Conservation (phyloP, 2,888 invertebrate species). For the Desoria tigrina region DNA sequence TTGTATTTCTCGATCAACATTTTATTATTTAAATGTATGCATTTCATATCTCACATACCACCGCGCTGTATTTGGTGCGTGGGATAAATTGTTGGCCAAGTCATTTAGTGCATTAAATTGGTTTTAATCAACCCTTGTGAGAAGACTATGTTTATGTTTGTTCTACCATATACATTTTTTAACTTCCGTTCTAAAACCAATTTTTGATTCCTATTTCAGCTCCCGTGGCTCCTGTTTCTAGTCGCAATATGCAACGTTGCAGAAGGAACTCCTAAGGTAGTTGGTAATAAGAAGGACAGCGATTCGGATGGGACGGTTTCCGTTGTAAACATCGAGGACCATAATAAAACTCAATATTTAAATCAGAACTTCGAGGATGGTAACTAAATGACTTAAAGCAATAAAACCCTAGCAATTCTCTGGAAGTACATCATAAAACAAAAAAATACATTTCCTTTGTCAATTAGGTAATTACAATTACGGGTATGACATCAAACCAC, state of each 20-base stretch:
- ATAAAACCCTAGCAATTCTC: background rate
- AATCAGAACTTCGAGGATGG: constrained; percentile 75
- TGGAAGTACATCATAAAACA: background rate
- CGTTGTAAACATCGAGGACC: constrained; percentile 70
- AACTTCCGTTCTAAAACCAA: background rate
- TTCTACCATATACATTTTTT: too few species aligned
- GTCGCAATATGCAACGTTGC: constrained; percentile 6
- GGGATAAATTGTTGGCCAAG: too few species aligned
- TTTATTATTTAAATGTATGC: too few species aligned
- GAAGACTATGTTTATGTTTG: too few species aligned
- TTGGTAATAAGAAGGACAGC: constrained; percentile 41
- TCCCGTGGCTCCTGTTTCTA: constrained; percentile 2
- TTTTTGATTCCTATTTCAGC: background rate
- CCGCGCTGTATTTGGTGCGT: too few species aligned
- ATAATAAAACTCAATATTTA: constrained; percentile 73
- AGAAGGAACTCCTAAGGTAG: constrained; percentile 20
- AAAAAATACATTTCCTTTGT: background rate
- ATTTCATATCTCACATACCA: too few species aligned
- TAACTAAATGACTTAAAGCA: too few species aligned
- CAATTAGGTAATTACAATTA: constrained; percentile 70
- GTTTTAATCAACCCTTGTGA: too few species aligned
- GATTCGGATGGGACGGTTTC: constrained; percentile 63
- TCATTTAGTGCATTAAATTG: too few species aligned
- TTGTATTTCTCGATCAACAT: too few species aligned
- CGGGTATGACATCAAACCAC: constrained; percentile 68